These are phyloP conservation scores for Piezodorus guildinii DNA, from an alignment of 1,140 invertebrate genomes.

Conservation along the genomic window DNA sequence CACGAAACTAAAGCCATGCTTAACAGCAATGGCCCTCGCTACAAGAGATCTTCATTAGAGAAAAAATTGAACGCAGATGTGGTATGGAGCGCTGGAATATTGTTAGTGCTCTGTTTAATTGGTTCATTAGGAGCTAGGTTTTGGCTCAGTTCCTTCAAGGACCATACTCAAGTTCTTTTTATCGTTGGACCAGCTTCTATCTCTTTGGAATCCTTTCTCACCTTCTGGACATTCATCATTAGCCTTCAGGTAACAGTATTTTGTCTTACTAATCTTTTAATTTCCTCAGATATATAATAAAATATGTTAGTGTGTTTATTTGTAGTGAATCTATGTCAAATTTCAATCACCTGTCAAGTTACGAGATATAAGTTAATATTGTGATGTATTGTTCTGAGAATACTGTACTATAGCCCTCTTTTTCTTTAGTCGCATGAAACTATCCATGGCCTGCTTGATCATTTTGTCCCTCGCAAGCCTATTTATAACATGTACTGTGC, in stretches of 20 bases:
- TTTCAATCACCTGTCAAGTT: no score
- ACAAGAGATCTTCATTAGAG: conserved; percentile 87
- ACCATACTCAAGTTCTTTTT: conserved; percentile 46
- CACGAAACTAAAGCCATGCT: conserved; percentile 97
- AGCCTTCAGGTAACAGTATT: conserved; percentile 67
- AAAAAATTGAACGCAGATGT: conserved; percentile 90
- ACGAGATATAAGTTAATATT: no score
- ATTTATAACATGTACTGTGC: no score
- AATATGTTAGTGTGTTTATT: no score
- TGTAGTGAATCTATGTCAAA: no score
- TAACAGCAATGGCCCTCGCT: conserved; percentile 89
- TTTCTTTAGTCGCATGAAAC: no score
- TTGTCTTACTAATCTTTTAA: neutral
- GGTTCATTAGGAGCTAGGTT: conserved; percentile 81
- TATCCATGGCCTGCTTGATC: no score
- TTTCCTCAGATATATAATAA: no score
- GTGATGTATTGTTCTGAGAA: no score
- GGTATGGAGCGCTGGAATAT: conserved; percentile 89
- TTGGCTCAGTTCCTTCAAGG: conserved; percentile 54
- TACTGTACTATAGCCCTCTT: no score
- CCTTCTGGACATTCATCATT: conserved; percentile 92
- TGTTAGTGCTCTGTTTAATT: conserved; percentile 79
- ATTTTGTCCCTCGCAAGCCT: no score
- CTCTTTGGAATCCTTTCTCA: conserved; percentile 66
- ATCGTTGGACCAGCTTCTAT: conserved; percentile 37